phyloP scores from a whole-genome alignment of 2,113 vertebrate genomes.

The Cricetomys ansorgei region DNA sequence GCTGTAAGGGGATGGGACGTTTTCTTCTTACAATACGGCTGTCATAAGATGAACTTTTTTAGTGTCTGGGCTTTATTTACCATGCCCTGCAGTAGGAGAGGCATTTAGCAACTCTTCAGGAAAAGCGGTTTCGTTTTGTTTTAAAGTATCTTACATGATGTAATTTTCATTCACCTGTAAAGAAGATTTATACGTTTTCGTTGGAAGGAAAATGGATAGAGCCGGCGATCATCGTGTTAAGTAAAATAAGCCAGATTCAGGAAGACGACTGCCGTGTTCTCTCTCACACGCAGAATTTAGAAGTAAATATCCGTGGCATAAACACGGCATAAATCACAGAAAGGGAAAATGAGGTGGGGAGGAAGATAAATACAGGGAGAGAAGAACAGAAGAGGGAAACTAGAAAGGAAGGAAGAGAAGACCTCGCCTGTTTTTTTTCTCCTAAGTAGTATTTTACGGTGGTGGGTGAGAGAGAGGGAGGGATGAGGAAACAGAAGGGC shows the following conservation, averaged over 20 bases:
- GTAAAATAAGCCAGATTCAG: background rate
- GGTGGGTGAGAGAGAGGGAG: too few species aligned
- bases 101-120: background rate
- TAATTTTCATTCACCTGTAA: background rate
- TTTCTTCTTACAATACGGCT: background rate
- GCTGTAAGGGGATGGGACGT: background rate
- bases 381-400: background rate
- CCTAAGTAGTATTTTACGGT: background rate
- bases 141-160: background rate
- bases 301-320: background rate
- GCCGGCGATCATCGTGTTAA: background rate
- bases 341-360: too few species aligned
- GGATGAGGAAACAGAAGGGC: background rate
- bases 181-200: background rate
- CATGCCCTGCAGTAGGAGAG: background rate
- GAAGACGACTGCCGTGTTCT: too few species aligned
- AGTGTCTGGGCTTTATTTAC: constrained; percentile 10
- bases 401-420: background rate
- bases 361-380: background rate
- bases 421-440: background rate
- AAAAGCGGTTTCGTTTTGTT: background rate
- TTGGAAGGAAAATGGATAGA: background rate
- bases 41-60: background rate
- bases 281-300: background rate
- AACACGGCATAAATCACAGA: background rate